These are phyloP conservation scores for Dryococelus australis DNA, from an alignment of 2,888 invertebrate species.

Conservation along the genomic window DNA sequence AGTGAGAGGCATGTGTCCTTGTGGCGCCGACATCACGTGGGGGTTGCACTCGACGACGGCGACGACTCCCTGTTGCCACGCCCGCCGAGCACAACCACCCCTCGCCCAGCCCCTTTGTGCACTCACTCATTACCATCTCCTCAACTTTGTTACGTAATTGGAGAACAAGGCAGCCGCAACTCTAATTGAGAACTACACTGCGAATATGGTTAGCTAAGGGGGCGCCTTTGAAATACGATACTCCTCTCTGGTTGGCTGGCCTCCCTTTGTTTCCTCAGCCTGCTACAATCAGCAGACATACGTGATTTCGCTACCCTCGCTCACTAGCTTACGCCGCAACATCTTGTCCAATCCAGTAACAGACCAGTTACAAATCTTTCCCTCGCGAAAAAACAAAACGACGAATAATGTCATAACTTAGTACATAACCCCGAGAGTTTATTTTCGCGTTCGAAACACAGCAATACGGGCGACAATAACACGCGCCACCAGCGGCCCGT, in stretches of 20 bases:
- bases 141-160: conserved; percentile 24
- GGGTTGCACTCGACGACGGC: no score
- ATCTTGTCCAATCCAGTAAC: background rate
- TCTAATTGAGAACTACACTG: background rate
- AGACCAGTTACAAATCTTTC: no score
- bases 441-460: no score
- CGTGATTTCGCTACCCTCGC: background rate
- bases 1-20: no score
- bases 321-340: conserved; percentile 11
- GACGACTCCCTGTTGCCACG: background rate
- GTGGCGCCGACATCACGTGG: no score
- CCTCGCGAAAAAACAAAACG: no score
- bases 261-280: background rate
- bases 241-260: background rate
- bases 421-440: no score
- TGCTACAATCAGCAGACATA: background rate
- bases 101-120: background rate
- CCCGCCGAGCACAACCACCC: conserved; percentile 1
- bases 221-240: conserved; percentile 12
- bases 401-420: no score
- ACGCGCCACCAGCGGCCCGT: no score
- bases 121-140: background rate
- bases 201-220: conserved; percentile 9
- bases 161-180: background rate
- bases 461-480: no score